These are phyloP conservation scores for Hoplodrina blanda DNA, from an alignment of 2,888 invertebrate species.

Conservation along the genomic window DNA sequence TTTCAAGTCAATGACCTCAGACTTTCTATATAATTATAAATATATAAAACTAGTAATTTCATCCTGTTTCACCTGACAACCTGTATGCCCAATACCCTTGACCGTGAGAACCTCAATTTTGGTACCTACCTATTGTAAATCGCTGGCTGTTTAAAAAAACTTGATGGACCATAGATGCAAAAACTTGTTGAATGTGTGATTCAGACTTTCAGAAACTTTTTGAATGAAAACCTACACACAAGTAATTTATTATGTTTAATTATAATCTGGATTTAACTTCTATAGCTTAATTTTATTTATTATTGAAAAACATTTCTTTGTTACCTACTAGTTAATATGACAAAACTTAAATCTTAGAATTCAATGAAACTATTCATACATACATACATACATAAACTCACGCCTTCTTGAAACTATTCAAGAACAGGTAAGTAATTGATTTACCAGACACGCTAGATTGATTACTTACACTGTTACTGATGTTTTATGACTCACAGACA, in stretches of 20 bases:
- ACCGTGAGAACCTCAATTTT: slow-evolving; percentile 62
- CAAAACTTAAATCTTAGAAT: not conserved
- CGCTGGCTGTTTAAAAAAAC: slow-evolving; percentile 43
- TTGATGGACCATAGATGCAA: slow-evolving; percentile 49
- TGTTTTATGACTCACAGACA: slow-evolving; percentile 9
- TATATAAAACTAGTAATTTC: slow-evolving; percentile 81
- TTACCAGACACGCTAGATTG: slow-evolving; percentile 13
- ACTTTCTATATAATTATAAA: slow-evolving; percentile 87
- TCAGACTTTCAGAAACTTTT: slow-evolving; percentile 18
- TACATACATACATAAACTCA: too few relatives aligned
- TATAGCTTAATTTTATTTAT: not conserved
- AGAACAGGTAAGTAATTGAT: slow-evolving; percentile 29
- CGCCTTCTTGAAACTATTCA: not conserved
- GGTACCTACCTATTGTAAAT: slow-evolving; percentile 24
- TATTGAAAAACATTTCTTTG: not conserved
- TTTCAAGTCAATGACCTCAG: slow-evolving; percentile 88
- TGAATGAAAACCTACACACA: not conserved
- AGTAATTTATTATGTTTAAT: not conserved
- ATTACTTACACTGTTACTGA: not conserved
- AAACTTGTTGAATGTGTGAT: slow-evolving; percentile 35
- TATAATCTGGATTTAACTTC: not conserved
- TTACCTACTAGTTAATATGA: not conserved
- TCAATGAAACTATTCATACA: not conserved
- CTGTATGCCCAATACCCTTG: slow-evolving; percentile 65
- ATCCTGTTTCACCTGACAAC: slow-evolving; percentile 74